phyloP scores from a whole-genome alignment of 1,140 invertebrate genomes.

The Magallana gigas region DNA sequence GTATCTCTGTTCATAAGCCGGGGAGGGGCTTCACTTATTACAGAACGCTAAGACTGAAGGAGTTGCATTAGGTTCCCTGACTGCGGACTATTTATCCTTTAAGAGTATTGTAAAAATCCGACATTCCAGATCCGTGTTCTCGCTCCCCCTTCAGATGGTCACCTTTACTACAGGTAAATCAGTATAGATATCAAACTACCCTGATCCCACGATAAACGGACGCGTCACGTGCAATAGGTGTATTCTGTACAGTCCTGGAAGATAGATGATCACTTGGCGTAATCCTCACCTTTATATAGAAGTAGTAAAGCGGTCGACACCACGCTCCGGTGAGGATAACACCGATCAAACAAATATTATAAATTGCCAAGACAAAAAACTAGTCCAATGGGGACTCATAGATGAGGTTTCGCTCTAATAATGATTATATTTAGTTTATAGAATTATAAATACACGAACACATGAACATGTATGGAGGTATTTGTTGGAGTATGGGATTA shows the following conservation, averaged over 20 bases:
- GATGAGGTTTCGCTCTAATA: no score
- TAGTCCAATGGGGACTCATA: no score
- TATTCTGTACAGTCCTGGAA: not conserved
- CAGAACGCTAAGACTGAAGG: not conserved
- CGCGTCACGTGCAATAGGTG: not conserved
- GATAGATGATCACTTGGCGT: not conserved
- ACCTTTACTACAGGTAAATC: not conserved
- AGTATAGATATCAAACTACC: not conserved
- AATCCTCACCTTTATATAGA: not conserved
- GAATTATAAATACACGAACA: no score
- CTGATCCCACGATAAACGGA: not conserved
- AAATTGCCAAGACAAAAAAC: no score
- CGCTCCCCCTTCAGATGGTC: not conserved
- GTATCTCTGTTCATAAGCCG: slow-evolving; percentile 4
- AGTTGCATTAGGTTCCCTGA: not conserved
- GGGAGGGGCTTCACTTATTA: not conserved
- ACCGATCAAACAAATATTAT: no score
- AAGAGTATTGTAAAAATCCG: not conserved
- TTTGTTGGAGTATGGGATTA: no score
- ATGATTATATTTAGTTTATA: no score
- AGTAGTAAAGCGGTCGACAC: not conserved
- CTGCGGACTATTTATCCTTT: not conserved
- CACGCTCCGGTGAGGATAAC: not conserved
- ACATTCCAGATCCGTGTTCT: not conserved
- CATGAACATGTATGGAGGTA: no score